Conservation (phyloP, 2,888 invertebrate species). For the Sussaba pulchella region DNA sequence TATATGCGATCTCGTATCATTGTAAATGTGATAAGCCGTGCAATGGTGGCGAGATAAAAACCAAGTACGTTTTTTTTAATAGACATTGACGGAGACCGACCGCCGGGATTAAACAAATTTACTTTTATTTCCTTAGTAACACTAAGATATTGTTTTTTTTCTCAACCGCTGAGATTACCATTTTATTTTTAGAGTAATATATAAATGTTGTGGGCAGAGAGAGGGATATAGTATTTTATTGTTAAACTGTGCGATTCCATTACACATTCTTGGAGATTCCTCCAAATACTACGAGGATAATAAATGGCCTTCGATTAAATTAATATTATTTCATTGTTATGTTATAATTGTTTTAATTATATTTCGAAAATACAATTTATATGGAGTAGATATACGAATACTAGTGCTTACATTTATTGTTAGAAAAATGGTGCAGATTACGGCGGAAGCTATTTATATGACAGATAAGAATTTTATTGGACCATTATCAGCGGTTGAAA, state of each 20-base stretch:
- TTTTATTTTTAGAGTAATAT: conserved; percentile 53
- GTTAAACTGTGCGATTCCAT: conserved; percentile 32
- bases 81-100: conserved; percentile 17
- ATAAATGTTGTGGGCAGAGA: conserved; percentile 32
- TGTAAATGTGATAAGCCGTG: conserved; percentile 14
- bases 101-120: conserved; percentile 46
- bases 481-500: too few relatives aligned
- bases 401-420: too few relatives aligned
- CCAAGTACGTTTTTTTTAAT: background rate
- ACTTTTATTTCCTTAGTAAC: too few relatives aligned
- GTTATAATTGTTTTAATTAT: too few relatives aligned
- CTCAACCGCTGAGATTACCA: conserved; percentile 55
- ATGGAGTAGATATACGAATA: too few relatives aligned
- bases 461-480: too few relatives aligned
- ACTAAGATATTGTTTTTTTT: too few relatives aligned
- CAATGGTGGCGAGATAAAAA: conserved; percentile 5
- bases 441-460: too few relatives aligned
- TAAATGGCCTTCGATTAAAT: background rate
- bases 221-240: conserved; percentile 43
- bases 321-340: too few relatives aligned
- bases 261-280: too few relatives aligned
- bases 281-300: background rate
- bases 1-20: conserved; percentile 11
- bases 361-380: too few relatives aligned
- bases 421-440: too few relatives aligned